These are phyloP conservation scores for Polyommatus icarus DNA, from an alignment of 2,888 invertebrate genomes.

Conservation along the genomic window DNA sequence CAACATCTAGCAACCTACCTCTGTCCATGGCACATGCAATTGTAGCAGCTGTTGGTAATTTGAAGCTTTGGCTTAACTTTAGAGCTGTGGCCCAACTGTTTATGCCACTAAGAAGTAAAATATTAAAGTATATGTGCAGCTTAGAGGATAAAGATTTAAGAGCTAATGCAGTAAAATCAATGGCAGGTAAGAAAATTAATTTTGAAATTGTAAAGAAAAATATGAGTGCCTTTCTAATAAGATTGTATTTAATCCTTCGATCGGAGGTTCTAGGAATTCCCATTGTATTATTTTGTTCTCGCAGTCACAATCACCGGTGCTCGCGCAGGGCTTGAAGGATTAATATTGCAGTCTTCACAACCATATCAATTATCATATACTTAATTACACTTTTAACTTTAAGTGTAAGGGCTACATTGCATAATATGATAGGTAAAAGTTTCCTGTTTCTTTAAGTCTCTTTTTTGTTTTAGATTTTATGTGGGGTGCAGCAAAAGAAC, in stretches of 20 bases:
- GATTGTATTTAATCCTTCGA: not conserved
- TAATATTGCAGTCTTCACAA: too few species aligned
- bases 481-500: constrained; percentile 97
- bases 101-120: constrained; percentile 91
- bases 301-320: too few species aligned
- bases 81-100: constrained; percentile 93
- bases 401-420: not conserved
- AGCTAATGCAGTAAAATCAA: constrained; percentile 92
- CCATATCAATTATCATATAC: too few species aligned
- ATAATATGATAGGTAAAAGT: not conserved
- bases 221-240: not conserved
- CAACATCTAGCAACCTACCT: constrained; percentile 87
- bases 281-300: too few species aligned
- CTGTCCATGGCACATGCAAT: constrained; percentile 95
- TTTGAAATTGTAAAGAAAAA: not conserved
- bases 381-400: too few species aligned
- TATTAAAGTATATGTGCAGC: constrained; percentile 95
- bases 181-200: constrained; percentile 85
- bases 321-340: too few species aligned
- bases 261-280: too few species aligned
- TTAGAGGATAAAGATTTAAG: constrained; percentile 94
- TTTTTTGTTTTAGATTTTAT: constrained; percentile 86
- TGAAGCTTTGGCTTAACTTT: constrained; percentile 96
- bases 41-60: constrained; percentile 94
- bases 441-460: not conserved